These are phyloP conservation scores for Siderastrea siderea DNA, from an alignment of 92 coral and sea anemone genomes.

Conservation along the genomic window DNA sequence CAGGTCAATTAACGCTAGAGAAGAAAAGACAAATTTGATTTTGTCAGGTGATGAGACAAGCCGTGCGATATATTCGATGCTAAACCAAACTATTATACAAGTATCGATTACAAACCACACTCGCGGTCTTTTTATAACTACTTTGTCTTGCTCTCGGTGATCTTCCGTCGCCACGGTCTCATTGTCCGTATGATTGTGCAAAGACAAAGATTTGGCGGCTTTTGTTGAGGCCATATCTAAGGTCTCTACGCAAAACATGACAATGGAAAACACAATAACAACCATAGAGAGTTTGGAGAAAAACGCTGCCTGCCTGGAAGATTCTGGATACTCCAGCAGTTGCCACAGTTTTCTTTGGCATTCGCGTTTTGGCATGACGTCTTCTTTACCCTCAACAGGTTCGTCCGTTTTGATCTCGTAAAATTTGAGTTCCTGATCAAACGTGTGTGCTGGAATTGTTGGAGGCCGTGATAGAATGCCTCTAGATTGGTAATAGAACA, in stretches of 20 bases:
- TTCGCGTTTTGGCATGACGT: conserved; percentile 44
- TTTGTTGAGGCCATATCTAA: conserved; percentile 47
- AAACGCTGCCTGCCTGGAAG: conserved; percentile 76
- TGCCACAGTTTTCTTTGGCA: conserved; percentile 84
- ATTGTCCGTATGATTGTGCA: conserved; percentile 25
- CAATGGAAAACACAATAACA: conserved; percentile 78
- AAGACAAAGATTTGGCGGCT: conserved; percentile 7
- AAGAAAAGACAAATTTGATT: conserved; percentile 72
- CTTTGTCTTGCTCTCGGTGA: neutral
- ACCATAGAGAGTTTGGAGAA: conserved; percentile 76
- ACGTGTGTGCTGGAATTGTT: conserved; percentile 80
- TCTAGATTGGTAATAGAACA: conserved; percentile 92
- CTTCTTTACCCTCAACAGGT: conserved; percentile 40
- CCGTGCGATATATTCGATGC: conserved; percentile 82
- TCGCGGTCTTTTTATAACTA: conserved; percentile 30
- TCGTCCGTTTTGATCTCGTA: conserved; percentile 66
- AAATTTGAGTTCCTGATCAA: conserved; percentile 89
- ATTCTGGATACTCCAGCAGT: conserved; percentile 85
- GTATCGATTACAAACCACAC: conserved; percentile 94
- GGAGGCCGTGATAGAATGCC: conserved; percentile 94
- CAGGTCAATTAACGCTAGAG: conserved; percentile 87
- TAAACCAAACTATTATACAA: conserved; percentile 84
- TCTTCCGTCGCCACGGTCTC: neutral
- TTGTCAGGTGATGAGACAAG: conserved; percentile 75
- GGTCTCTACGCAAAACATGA: conserved; percentile 88